Evolutionary conservation across 1,140 invertebrate species (phyloP), one percentile per base, ranked within the genome.

Genomic region (Sycobia sp.): DNA sequence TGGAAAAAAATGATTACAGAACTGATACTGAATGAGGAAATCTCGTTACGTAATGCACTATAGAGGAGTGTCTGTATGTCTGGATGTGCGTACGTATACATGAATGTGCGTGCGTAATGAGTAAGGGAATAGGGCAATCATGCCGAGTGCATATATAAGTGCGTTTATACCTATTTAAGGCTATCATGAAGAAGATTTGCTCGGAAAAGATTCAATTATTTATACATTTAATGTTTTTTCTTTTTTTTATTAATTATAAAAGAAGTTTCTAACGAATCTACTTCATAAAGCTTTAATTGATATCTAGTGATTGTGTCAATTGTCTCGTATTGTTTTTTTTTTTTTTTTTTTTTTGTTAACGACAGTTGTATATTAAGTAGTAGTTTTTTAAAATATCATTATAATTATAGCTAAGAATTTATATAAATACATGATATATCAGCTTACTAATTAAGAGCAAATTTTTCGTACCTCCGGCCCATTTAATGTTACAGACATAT

Each of bases 381-480:
- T 32, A 53, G 3, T 47, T 54, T 44, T 27, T 32, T 23, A n/a
- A 16, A 38, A 20, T 41, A 41, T 47, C 3, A 41, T 36, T 23
- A 14, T 50, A 39, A 34, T 16, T 49, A 56, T 50, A 56, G 4
- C 4, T 43, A 36, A 36, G 22, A 49, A 47, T 38, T 2, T 61
- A 44, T 56, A 56, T 36, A 46, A 44, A 39, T 41, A 25, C 32
- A 60, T n/a, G 20, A 41, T 50, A 47, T 56, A 57, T 62, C 57
- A 23, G n/a, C 53, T 62, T 39, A 66, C 51, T 58, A 38, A 38
- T 44, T 60, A 51, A 41, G n/a, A n/a, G 32, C 20, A 43, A 34
- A 44, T 16, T 14, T 34, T 43, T 71, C 65, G 74, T 70, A 78
- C 73, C 76, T 77, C 73, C 74, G 74, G 73, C 76, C 76, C 76